These are phyloP conservation scores for Bubo bubo DNA, from an alignment of 2,113 vertebrate genomes.

Conservation along the genomic window DNA sequence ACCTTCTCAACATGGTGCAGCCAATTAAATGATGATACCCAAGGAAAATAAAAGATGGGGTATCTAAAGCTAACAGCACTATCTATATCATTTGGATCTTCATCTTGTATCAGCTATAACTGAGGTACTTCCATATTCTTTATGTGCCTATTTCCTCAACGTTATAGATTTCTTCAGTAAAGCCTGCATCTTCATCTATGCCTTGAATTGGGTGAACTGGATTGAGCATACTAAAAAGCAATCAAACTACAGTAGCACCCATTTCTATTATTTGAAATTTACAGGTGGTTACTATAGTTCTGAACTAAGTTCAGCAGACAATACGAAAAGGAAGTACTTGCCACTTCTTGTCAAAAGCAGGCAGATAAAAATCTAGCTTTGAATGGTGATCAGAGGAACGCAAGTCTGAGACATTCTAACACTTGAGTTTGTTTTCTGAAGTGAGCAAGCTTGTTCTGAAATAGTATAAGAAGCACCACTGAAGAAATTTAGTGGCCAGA, in stretches of 20 bases:
- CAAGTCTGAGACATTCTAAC: background rate
- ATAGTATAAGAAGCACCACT: background rate
- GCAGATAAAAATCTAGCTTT: background rate
- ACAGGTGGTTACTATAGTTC: background rate
- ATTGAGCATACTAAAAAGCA: background rate
- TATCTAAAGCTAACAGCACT: background rate
- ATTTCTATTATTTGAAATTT: background rate
- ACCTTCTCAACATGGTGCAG: background rate
- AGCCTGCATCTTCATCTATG: background rate
- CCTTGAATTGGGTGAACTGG: background rate
- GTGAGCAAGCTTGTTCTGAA: background rate
- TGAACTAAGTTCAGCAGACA: background rate
- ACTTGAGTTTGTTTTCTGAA: background rate
- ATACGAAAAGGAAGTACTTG: background rate
- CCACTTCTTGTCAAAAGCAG: background rate
- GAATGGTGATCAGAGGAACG: background rate
- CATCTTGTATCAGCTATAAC: background rate
- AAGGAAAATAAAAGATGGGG: background rate
- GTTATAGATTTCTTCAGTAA: background rate
- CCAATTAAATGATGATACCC: background rate
- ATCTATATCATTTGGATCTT: background rate
- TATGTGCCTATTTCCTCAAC: background rate
- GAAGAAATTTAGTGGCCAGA: background rate
- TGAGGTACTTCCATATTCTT: background rate
- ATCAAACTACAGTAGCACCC: background rate